Base-by-base conservation (phyloP, 2,888 invertebrate species). In the Agrilus biguttatus region DNA sequence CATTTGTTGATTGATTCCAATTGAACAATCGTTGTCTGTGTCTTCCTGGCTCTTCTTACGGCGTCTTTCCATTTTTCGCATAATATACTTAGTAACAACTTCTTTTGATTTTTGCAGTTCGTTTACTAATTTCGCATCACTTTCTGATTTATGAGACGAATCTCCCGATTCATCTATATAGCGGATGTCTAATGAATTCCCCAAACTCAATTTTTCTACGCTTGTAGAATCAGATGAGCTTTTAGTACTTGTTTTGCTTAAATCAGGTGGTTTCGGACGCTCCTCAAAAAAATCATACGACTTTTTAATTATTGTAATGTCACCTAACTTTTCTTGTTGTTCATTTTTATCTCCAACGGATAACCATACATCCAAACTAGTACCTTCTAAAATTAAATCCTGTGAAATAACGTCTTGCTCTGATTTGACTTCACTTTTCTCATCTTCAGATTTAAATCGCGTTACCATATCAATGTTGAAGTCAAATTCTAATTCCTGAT, bases 1-100 rank as follows among this genome's bases (percentile, higher is more conserved):
- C 73, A 74, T 46, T 73, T 77, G 1, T 78, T 70, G 14, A 74
- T 28, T 28, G 2, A 3, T 10, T 10, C 10, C 10, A 10, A 28
- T 8, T 10, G 10, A 28, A 10, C 21, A 36, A 5, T 38, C 34
- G 23, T 48, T 44, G 5, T 39, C 39, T n/a, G 40, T 28, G 8
- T 28, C 28, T 28, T 28, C 10, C 28, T 28, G 28, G 4, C 28
- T 28, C 8, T 2, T 37, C 43, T 47, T 45, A 43, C 54, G 49
- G n/a, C 57, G 51, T 41, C 54, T 59, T 47, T 62, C 63, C 14
- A 64, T 43, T 52, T 65, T 66, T 42, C 54, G 62, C 35, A 51
- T 50, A 28, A 66, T 43, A 44, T 61, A 58, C 48, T 62, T 63
- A 36, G 60, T 57, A 2, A 66, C 60, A 4, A 60, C 63, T 33